phyloP scores from a whole-genome alignment of 2,113 vertebrate species.

The Coturnix japonica region DNA sequence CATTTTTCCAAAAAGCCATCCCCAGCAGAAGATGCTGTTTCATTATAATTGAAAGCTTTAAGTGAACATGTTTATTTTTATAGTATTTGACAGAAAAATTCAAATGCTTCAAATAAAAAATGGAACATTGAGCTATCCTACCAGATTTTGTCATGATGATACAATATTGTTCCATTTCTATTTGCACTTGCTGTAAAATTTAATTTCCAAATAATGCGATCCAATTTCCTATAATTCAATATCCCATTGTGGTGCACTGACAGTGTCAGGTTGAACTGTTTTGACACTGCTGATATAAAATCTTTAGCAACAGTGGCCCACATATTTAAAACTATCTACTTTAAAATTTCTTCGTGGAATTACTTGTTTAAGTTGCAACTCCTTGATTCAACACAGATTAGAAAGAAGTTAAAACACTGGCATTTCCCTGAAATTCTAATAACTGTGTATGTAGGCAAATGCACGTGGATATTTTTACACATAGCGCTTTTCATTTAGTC shows the following conservation, averaged over 20 bases:
- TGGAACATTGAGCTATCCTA: not conserved
- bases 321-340: not conserved
- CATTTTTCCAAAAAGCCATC: constrained; percentile 4
- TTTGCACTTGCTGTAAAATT: constrained; percentile 12
- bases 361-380: not conserved
- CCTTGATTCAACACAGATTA: not conserved
- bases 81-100: constrained; percentile 27
- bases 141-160: not conserved
- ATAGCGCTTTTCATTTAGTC: too few species aligned
- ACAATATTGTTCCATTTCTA: constrained; percentile 1
- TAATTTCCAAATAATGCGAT: constrained; percentile 21
- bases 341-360: not conserved
- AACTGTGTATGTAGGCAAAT: not conserved
- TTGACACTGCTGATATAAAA: not conserved
- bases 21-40: not conserved
- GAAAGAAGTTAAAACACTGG: not conserved
- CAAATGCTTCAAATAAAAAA: constrained; percentile 6
- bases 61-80: constrained; percentile 11
- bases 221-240: constrained; percentile 10
- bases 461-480: not conserved
- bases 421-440: not conserved
- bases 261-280: constrained; percentile 2
- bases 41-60: constrained; percentile 28
- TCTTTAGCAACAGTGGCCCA: not conserved
- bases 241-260: not conserved